A percentile compares a stretch with the other conserved stretches of the same genome.
These are phyloP conservation scores for Cololabis saira DNA, from an alignment of 2,113 vertebrate species.

Conservation along the genomic window DNA sequence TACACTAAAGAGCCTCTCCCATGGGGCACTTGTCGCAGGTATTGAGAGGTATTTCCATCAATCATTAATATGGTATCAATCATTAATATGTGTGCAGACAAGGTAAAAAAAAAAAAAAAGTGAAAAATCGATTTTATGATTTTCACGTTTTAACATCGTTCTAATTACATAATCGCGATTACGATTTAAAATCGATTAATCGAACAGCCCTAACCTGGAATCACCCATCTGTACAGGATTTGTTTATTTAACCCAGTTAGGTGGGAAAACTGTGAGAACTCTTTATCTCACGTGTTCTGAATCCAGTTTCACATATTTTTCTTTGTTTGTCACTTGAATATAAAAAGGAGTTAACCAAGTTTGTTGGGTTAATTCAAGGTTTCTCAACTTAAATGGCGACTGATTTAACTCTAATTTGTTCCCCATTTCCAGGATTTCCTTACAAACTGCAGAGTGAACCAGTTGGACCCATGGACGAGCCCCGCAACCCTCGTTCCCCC, in stretches of 20 bases:
- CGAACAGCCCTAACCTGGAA: slow-evolving; percentile 34
- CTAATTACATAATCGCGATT: too few relatives aligned
- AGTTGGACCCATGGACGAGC: slow-evolving; percentile 61
- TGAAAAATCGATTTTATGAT: too few relatives aligned
- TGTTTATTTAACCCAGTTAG: slow-evolving; percentile 3
- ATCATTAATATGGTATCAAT: too few relatives aligned
- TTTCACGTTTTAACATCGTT: too few relatives aligned
- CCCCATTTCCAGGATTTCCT: slow-evolving; percentile 55
- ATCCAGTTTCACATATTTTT: background rate
- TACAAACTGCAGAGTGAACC: slow-evolving; percentile 20
- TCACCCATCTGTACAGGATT: background rate
- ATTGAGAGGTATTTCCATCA: too few relatives aligned
- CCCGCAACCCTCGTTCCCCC: slow-evolving; percentile 57
- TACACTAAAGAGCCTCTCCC: too few relatives aligned
- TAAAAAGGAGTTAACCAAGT: background rate
- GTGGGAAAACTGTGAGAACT: slow-evolving; percentile 15
- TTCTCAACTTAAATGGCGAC: background rate
- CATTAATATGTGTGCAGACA: too few relatives aligned
- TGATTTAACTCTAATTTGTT: slow-evolving; percentile 18
- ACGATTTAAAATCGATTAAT: too few relatives aligned
- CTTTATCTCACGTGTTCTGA: slow-evolving; percentile 3
- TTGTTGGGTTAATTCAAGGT: background rate
- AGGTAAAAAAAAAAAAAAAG: too few relatives aligned
- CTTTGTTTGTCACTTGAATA: slow-evolving; percentile 1
- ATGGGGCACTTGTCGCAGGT: too few relatives aligned